Evolutionary conservation across 2,888 invertebrate species (phyloP).

Genomic region (Psylliodes chrysocephalus): DNA sequence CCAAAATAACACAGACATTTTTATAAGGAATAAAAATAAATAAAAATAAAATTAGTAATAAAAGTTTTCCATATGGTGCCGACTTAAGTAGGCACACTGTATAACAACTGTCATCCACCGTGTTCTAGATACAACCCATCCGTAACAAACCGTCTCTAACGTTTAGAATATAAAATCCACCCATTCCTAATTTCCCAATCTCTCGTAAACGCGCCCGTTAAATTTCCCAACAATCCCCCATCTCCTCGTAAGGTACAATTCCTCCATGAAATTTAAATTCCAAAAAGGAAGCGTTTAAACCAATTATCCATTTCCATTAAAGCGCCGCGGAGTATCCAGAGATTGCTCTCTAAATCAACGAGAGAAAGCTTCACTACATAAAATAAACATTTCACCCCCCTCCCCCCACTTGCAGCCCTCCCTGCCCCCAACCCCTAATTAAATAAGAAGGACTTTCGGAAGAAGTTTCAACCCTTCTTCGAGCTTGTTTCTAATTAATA

Average conservation of each 20-base stretch:
- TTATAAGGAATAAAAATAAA: no score
- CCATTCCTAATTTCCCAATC: conserved; percentile 24
- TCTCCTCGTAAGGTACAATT: conserved; percentile 14
- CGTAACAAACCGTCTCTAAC: no score
- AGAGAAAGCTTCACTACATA: conserved; percentile 46
- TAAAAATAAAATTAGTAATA: no score
- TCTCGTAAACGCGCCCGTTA: conserved; percentile 27
- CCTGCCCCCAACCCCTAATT: conserved; percentile 43
- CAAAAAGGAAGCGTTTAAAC: conserved; percentile 37
- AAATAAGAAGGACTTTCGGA: conserved; percentile 51
- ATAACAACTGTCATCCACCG: no score
- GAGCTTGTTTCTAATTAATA: conserved; percentile 52
- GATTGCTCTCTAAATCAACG: conserved; percentile 47
- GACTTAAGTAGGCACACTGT: no score
- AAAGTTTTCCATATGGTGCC: no score
- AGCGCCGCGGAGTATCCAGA: conserved; percentile 42
- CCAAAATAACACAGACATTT: no score
- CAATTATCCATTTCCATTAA: conserved; percentile 46
- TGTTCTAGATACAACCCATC: no score
- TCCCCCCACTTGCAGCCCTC: conserved; percentile 32
- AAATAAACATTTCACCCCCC: conserved; percentile 47
- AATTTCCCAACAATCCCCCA: conserved; percentile 15
- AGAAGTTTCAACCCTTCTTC: conserved; percentile 50
- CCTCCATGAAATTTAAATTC: conserved; percentile 28
- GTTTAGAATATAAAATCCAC: no score